phyloP scores from a whole-genome alignment of 2,113 vertebrate species.

The Ploceus nigricollis region DNA sequence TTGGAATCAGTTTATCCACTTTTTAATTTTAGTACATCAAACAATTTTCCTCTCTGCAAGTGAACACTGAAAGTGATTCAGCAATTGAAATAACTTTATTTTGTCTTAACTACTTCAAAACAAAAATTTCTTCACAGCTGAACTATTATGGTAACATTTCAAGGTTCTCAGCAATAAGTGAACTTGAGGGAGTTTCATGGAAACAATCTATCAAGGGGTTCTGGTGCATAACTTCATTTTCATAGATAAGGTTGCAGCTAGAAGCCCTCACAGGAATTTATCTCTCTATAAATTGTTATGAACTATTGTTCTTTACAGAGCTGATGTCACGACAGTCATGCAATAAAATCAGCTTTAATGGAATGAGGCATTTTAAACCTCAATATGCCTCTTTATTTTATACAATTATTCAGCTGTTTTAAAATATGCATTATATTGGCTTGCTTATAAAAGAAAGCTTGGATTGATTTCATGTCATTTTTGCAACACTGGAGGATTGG shows the following conservation, averaged over 20 bases:
- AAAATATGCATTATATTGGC: background rate
- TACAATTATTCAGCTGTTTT: background rate
- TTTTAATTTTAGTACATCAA: background rate
- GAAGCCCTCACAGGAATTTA: background rate
- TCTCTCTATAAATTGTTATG: background rate
- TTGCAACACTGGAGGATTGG: slow-evolving; percentile 27
- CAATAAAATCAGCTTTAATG: background rate
- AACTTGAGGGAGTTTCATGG: background rate
- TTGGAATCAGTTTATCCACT: background rate
- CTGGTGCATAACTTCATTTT: slow-evolving; percentile 31
- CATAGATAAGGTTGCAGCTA: slow-evolving; percentile 16
- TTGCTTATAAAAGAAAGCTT: background rate
- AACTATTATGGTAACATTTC: slow-evolving; percentile 17
- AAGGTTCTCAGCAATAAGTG: slow-evolving; percentile 24
- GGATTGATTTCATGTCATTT: slow-evolving; percentile 6
- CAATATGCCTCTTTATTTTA: background rate
- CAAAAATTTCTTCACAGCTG: background rate
- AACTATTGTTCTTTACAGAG: background rate
- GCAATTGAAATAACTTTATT: background rate
- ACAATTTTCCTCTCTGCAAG: background rate
- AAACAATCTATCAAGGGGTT: slow-evolving; percentile 1
- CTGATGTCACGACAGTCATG: background rate
- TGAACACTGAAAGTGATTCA: background rate
- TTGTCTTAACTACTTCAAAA: background rate
- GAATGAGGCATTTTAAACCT: background rate